These are phyloP conservation scores for Philonicus albiceps DNA, from an alignment of 2,888 invertebrate genomes.

Conservation along the genomic window DNA sequence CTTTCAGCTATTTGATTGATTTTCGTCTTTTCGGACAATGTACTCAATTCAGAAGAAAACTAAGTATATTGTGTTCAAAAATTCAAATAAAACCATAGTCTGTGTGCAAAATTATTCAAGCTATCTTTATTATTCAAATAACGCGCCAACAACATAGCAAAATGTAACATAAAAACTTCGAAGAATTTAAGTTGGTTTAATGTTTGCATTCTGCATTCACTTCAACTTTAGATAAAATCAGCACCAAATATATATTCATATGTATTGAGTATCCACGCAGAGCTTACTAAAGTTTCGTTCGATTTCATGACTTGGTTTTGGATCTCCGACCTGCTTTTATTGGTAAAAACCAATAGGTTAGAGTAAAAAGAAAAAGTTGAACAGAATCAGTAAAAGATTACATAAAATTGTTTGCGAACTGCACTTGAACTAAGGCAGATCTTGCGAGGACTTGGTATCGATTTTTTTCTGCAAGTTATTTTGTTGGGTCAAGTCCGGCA, in stretches of 20 bases:
- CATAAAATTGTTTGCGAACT: background rate
- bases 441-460: background rate
- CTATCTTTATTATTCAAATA: background rate
- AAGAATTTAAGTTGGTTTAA: background rate
- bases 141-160: background rate
- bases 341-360: background rate
- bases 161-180: background rate
- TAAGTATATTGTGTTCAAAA: background rate
- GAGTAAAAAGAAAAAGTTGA: background rate
- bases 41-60: background rate
- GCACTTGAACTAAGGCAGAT: background rate
- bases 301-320: background rate
- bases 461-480: background rate
- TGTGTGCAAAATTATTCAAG: background rate
- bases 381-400: background rate
- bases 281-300: background rate
- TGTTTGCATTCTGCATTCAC: background rate
- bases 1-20: background rate
- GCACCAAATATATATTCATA: background rate
- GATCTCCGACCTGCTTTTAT: background rate
- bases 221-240: conserved; percentile 12
- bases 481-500: background rate
- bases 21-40: background rate
- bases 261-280: background rate
- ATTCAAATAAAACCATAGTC: background rate